Percentiles rank a stretch among this genome's conserved stretches.
Evolutionary conservation across 2,888 invertebrate genomes (phyloP).

Genomic region (Rotaria macrura): DNA sequence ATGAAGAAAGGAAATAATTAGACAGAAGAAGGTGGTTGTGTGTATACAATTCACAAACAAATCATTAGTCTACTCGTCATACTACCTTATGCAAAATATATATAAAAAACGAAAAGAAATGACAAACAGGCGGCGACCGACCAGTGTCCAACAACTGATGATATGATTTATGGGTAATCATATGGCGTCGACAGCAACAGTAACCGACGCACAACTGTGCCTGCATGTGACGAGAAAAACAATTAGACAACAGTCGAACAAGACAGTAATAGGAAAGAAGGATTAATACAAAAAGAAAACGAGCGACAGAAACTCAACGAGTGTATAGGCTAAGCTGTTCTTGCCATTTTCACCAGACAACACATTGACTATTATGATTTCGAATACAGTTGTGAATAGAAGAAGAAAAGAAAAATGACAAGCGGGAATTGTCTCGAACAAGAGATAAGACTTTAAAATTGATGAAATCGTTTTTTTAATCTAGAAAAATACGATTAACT

Average conservation of each 20-base stretch:
- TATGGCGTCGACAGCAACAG: neutral
- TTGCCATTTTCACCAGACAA: neutral
- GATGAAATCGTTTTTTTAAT: neutral
- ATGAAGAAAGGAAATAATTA: neutral
- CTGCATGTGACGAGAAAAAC: neutral
- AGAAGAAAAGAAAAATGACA: neutral
- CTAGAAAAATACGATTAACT: neutral
- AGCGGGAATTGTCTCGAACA: neutral
- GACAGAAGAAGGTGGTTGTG: neutral
- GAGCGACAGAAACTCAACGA: neutral
- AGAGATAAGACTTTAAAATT: neutral
- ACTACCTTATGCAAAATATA: neutral
- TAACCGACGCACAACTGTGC: neutral
- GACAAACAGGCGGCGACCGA: neutral
- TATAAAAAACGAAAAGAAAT: neutral
- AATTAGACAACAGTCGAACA: neutral
- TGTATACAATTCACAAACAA: neutral
- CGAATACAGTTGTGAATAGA: neutral
- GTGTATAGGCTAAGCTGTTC: neutral
- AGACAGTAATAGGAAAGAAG: neutral
- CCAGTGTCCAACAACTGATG: neutral
- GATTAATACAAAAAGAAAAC: neutral
- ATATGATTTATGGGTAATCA: neutral
- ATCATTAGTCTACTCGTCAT: neutral
- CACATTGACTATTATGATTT: neutral